Conservation (phyloP, 2,888 invertebrate genomes). For the Ptilodon capucinus region DNA sequence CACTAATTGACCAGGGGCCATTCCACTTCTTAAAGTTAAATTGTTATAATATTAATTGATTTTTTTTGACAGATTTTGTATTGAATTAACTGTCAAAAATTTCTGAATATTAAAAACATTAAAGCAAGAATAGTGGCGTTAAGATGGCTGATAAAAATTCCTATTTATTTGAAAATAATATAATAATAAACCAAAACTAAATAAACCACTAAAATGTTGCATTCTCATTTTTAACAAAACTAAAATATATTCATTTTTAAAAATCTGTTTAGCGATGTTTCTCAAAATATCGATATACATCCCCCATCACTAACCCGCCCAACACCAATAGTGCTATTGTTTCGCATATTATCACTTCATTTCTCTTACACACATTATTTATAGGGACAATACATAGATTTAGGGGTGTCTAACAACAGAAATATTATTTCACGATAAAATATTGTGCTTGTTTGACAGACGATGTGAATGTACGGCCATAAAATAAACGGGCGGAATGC, state of each 20-base stretch:
- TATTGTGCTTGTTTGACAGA: slow-evolving; percentile 45
- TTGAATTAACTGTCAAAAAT: too few species aligned
- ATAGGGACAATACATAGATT: slow-evolving; percentile 62
- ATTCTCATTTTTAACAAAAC: too few species aligned
- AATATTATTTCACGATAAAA: slow-evolving; percentile 54
- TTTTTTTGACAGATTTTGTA: too few species aligned
- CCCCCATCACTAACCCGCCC: slow-evolving; percentile 42
- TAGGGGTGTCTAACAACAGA: slow-evolving; percentile 59
- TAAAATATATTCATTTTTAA: not conserved
- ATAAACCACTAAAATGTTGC: too few species aligned
- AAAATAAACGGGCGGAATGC: not conserved
- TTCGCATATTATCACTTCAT: slow-evolving; percentile 69
- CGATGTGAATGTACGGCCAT: slow-evolving; percentile 31
- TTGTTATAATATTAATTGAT: too few species aligned
- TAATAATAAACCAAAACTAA: too few species aligned
- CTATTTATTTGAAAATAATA: too few species aligned
- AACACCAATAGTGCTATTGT: slow-evolving; percentile 52
- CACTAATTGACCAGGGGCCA: too few species aligned
- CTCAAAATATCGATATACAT: slow-evolving; percentile 20
- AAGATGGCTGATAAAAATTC: too few species aligned
- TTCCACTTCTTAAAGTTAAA: too few species aligned
- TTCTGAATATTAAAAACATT: too few species aligned
- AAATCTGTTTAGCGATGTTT: not conserved
- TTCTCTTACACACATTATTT: slow-evolving; percentile 61
- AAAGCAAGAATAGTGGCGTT: too few species aligned